These are phyloP conservation scores for Columba livia DNA, from an alignment of 2,113 vertebrate species.

Conservation along the genomic window DNA sequence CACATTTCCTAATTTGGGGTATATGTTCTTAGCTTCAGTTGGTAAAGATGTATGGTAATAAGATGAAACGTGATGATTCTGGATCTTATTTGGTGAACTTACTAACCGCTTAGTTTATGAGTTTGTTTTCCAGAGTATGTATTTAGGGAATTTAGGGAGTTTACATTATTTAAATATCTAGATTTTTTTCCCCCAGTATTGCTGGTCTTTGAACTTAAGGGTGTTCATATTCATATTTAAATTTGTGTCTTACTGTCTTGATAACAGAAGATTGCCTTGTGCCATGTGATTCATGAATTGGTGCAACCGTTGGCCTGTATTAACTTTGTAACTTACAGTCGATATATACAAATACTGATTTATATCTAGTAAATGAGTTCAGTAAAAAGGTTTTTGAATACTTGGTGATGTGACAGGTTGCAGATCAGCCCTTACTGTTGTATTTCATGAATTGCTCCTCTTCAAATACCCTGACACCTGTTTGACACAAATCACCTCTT, in stretches of 20 bases:
- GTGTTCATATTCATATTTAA: not conserved
- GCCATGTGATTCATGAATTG: not conserved
- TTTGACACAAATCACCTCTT: not conserved
- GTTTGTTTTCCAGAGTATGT: not conserved
- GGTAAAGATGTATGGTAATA: not conserved
- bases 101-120: not conserved
- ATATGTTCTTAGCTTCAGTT: not conserved
- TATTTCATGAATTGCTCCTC: not conserved
- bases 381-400: not conserved
- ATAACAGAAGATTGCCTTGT: not conserved
- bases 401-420: not conserved
- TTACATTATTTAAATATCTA: not conserved
- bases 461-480: not conserved
- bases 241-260: not conserved
- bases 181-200: accelerated
- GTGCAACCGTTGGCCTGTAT: not conserved
- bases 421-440: not conserved
- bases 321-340: not conserved
- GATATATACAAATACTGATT: not conserved
- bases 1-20: not conserved
- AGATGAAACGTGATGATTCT: not conserved
- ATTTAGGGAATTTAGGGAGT: not conserved
- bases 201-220: not conserved
- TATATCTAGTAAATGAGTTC: not conserved
- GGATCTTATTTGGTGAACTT: not conserved